phyloP scores from a whole-genome alignment of 1,140 invertebrate species.

The Drosophila malerkotliana region DNA sequence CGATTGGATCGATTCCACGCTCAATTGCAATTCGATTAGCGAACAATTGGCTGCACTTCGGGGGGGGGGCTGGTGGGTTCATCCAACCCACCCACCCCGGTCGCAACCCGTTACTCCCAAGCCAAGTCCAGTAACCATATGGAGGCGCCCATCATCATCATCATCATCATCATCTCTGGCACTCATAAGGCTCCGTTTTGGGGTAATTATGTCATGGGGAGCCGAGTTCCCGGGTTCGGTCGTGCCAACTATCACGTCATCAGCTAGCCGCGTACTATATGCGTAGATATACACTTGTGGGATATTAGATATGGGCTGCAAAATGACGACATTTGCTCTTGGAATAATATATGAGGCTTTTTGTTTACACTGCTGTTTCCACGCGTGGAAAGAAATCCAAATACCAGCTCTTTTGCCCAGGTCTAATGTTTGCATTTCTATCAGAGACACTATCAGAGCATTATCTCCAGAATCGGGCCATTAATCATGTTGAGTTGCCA shows the following conservation, averaged over 20 bases:
- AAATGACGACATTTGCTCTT: conserved; percentile 31
- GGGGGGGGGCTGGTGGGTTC: neutral
- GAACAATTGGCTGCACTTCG: conserved; percentile 23
- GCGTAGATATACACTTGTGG: neutral
- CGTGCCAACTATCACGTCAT: conserved; percentile 40
- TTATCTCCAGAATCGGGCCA: neutral
- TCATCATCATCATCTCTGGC: conserved; percentile 18
- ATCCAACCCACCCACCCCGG: too few species aligned
- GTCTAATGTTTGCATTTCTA: neutral
- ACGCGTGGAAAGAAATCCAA: conserved; percentile 3
- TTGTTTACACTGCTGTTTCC: conserved; percentile 27
- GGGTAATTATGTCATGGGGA: conserved; percentile 45
- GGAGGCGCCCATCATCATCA: conserved; percentile 24
- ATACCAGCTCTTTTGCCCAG: neutral
- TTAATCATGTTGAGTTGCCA: too few species aligned
- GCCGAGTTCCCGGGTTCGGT: conserved; percentile 6
- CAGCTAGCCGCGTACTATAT: neutral
- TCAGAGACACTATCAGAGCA: neutral
- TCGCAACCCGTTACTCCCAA: neutral
- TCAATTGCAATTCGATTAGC: conserved; percentile 33
- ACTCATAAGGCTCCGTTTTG: conserved; percentile 31
- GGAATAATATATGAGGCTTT: conserved; percentile 2
- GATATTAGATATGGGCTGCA: conserved; percentile 3
- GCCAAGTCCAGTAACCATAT: conserved; percentile 10
- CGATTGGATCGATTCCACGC: conserved; percentile 23